phyloP scores from a whole-genome alignment of 2,113 vertebrate species.

The Protobothrops flavoviridis region DNA sequence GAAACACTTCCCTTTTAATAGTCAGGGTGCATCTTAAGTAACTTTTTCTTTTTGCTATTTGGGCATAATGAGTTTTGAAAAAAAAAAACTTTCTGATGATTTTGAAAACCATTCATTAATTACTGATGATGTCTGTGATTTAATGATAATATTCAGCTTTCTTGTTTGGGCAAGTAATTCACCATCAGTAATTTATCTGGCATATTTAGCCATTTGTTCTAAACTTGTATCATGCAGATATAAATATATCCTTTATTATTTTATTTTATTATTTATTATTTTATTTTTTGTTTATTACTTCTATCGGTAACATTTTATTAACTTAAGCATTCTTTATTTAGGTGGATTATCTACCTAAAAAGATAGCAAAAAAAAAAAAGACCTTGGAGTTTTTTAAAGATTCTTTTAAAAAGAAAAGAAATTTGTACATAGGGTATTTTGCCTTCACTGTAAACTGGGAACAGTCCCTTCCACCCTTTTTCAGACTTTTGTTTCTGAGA shows the following conservation, averaged over 20 bases:
- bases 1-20: conserved; percentile 40
- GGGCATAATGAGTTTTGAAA: neutral
- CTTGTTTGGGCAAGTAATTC: conserved; percentile 12
- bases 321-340: conserved; percentile 15
- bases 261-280: neutral
- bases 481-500: neutral
- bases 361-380: neutral
- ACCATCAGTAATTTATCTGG: conserved; percentile 8
- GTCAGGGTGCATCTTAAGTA: conserved; percentile 17
- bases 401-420: neutral
- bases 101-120: neutral
- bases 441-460: neutral
- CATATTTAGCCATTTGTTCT: neutral
- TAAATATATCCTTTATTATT: neutral
- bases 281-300: neutral
- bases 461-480: neutral
- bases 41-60: conserved; percentile 2
- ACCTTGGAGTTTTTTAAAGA: neutral
- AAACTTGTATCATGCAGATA: neutral
- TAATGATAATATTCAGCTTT: conserved; percentile 1
- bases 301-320: conserved; percentile 9
- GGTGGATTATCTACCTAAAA: neutral
- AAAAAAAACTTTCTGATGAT: neutral
- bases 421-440: neutral
- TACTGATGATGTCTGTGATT: conserved; percentile 25